Percentiles rank a stretch among this genome's conserved stretches.
Evolutionary conservation across 2,888 invertebrate genomes (phyloP).

Genomic region (Agrilus cyanescens): DNA sequence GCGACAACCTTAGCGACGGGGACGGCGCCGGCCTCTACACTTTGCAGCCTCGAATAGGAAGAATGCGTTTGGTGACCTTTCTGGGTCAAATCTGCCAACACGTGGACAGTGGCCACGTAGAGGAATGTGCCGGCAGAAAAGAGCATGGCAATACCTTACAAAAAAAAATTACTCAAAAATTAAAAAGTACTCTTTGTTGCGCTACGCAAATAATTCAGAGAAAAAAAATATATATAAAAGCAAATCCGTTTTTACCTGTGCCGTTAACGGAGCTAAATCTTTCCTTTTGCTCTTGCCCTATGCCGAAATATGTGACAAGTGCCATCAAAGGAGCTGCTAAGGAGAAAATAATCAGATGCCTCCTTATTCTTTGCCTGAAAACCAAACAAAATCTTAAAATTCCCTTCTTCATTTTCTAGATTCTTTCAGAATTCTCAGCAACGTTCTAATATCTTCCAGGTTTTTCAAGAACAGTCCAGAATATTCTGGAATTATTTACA

Average conservation of each 20-base stretch:
- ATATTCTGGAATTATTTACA: no score
- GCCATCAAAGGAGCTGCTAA: slow-evolving; percentile 84
- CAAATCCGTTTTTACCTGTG: slow-evolving; percentile 49
- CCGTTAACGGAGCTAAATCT: slow-evolving; percentile 80
- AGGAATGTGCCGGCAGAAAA: slow-evolving; percentile 98
- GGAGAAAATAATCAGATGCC: slow-evolving; percentile 85
- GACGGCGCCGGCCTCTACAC: slow-evolving; percentile 25
- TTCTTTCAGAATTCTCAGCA: no score
- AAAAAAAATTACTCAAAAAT: background rate
- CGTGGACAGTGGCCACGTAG: slow-evolving; percentile 97
- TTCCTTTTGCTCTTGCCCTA: slow-evolving; percentile 88
- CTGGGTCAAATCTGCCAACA: slow-evolving; percentile 84
- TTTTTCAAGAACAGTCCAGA: no score
- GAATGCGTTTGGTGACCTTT: slow-evolving; percentile 37
- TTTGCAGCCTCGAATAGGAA: slow-evolving; percentile 28
- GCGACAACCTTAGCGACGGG: slow-evolving; percentile 10
- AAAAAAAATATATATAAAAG: no score
- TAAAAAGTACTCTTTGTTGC: background rate
- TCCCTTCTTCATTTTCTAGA: no score
- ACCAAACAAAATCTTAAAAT: no score
- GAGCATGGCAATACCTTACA: slow-evolving; percentile 79
- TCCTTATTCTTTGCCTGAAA: slow-evolving; percentile 62
- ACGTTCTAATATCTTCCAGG: no score
- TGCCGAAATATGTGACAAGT: slow-evolving; percentile 82
- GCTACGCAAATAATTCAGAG: no score